Base-by-base conservation (phyloP, 1,140 invertebrate species). In the Archegozetes longisetosus region DNA sequence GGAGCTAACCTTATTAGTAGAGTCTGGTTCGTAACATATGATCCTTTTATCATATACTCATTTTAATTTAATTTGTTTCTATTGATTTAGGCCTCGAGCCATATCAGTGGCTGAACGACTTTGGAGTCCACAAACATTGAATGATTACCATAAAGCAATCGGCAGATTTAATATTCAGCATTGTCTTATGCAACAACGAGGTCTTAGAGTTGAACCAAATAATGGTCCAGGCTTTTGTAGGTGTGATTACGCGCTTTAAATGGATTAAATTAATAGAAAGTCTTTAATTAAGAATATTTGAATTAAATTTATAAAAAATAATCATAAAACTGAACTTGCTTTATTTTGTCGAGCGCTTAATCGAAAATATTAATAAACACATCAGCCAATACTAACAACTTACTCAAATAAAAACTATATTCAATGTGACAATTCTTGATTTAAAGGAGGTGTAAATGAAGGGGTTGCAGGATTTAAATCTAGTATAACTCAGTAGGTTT, bases 31-130 rank as follows among this genome's bases (percentile, higher is more conserved):
- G 86, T 26, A 53, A 23, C n/a, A 24, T 53, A 53, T 25, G 3
- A 17, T 24, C 3, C 13, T 53, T 3, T 17, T 4, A 3, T 23
- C 3, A 53, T 53, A 4, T 24, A 23, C 26, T 53, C 46, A 6
- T 53, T 12, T 24, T 28, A 20, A n/a, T n/a, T 24, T 24, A 9
- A 26, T 58, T 49, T 49, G 26, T n/a, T 20, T 64, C 51, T 47
- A 20, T 22, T 53, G 26, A n/a, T 53, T 23, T n/a, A 55, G 57
- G 64, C 87, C 88, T 1, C 72, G 88, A 62, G 85, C 86, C 0
- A 80, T 80, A 60, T 85, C 86, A 1, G 78, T 83, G 0, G 89
- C 88, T 1, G 91, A 95, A 72, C 77, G 83, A 63, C 75, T 92
- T 0, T 96, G 91, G 91, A 76, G 73, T 62, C 61, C 66, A n/a